Percentiles rank a stretch among this genome's conserved stretches.
phyloP scores from a whole-genome alignment of 2,113 vertebrate genomes.

The Anthoscopus minutus region DNA sequence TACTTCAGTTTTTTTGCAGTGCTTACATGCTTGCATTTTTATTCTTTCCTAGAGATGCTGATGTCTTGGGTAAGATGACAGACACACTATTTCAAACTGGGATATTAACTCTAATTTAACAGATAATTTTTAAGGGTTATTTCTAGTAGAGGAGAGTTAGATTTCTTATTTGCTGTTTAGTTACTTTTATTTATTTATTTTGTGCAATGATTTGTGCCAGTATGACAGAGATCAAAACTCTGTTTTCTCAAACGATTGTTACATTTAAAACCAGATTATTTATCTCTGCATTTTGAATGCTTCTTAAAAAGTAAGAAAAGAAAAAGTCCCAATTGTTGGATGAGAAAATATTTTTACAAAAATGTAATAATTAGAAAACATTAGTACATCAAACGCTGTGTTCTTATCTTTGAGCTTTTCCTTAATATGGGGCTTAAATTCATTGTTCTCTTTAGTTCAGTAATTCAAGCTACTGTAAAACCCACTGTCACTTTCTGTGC shows the following conservation, averaged over 20 bases:
- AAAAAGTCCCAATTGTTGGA: background rate
- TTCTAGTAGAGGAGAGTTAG: background rate
- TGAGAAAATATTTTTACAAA: background rate
- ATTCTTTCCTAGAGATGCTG: background rate
- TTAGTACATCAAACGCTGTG: background rate
- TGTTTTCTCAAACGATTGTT: background rate
- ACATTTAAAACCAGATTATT: background rate
- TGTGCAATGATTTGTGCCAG: background rate
- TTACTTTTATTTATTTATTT: background rate
- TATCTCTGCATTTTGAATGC: background rate
- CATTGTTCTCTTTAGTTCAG: background rate
- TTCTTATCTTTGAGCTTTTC: background rate
- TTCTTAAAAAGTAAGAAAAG: background rate
- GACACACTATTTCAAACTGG: background rate
- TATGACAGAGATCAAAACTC: background rate
- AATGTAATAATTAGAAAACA: rapidly evolving
- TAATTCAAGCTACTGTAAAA: background rate
- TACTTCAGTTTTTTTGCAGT: background rate
- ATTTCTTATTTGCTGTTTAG: background rate
- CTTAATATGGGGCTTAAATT: background rate
- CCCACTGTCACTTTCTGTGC: rapidly evolving
- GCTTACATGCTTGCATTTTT: background rate
- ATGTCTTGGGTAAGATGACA: background rate
- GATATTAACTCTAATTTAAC: background rate
- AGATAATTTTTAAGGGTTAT: background rate